A percentile compares a stretch with the other conserved stretches of the same genome.
phyloP scores from a whole-genome alignment of 2,888 invertebrate genomes.

The Drosophila setosimentum region DNA sequence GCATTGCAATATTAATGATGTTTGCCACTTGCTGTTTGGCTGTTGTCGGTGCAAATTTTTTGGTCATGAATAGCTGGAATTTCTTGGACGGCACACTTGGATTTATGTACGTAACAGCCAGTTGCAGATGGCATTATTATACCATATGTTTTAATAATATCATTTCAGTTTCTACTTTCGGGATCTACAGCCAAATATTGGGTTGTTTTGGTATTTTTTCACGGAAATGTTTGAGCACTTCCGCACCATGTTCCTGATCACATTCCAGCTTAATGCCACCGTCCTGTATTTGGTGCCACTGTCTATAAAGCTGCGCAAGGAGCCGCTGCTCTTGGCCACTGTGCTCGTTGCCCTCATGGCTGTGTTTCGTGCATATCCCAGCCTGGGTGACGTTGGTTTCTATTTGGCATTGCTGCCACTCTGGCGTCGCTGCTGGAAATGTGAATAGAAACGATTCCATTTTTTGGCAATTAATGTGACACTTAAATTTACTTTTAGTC shows the following conservation, averaged over 20 bases:
- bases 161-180: slow-evolving; percentile 92
- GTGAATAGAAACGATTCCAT: slow-evolving; percentile 86
- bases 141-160: neutral
- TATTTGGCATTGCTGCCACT: slow-evolving; percentile 95
- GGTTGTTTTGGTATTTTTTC: slow-evolving; percentile 99
- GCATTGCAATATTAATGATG: slow-evolving; percentile 45
- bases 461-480: neutral
- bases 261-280: slow-evolving; percentile 98
- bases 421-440: slow-evolving; percentile 94
- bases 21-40: slow-evolving; percentile 65
- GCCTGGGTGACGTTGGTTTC: slow-evolving; percentile 97
- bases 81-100: slow-evolving; percentile 91
- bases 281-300: slow-evolving; percentile 96
- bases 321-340: slow-evolving; percentile 92
- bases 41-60: slow-evolving; percentile 84
- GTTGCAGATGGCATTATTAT: too few relatives aligned
- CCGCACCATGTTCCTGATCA: slow-evolving; percentile 95
- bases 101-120: slow-evolving; percentile 90
- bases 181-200: slow-evolving; percentile 98
- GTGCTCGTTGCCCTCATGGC: slow-evolving; percentile 93
- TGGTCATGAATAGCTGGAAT: slow-evolving; percentile 88
- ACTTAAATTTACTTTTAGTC: slow-evolving; percentile 86
- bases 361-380: slow-evolving; percentile 98
- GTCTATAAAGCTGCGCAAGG: slow-evolving; percentile 90
- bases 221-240: slow-evolving; percentile 99